phyloP scores from a whole-genome alignment of 2,797 vertebrate species.

The Rhinoraja longicauda region DNA sequence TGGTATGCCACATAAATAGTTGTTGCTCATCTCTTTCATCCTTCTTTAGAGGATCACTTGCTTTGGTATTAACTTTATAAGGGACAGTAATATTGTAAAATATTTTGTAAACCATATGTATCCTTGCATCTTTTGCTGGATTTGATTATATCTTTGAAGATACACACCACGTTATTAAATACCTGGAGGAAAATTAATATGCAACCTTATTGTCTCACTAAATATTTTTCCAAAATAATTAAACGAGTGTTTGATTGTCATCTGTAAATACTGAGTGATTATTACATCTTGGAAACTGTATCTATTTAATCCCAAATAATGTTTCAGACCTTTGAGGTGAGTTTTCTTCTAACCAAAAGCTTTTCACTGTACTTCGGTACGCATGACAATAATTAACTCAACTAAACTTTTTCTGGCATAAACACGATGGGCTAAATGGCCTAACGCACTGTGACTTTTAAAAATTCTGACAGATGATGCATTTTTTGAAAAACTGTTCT shows the following conservation, averaged over 20 bases:
- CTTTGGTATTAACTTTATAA: background rate
- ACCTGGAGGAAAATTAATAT: background rate
- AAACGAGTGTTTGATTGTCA: background rate
- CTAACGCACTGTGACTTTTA: too few species aligned
- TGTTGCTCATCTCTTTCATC: background rate
- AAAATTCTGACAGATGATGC: too few species aligned
- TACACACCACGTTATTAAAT: background rate
- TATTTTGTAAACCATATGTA: background rate
- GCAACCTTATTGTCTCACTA: background rate
- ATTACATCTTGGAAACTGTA: background rate
- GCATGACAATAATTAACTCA: too few species aligned
- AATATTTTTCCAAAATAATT: background rate
- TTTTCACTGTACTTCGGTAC: too few species aligned
- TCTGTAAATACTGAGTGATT: background rate
- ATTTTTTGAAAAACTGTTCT: background rate
- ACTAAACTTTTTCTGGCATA: background rate
- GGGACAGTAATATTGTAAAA: background rate
- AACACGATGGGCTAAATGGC: too few species aligned
- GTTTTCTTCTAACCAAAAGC: too few species aligned
- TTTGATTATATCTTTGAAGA: background rate
- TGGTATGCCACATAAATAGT: background rate
- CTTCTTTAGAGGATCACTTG: background rate
- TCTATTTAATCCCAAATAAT: background rate
- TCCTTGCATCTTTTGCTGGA: background rate
- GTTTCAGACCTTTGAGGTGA: background rate